phyloP scores from a whole-genome alignment of 2,888 invertebrate species.

The Keiferia lycopersicella region DNA sequence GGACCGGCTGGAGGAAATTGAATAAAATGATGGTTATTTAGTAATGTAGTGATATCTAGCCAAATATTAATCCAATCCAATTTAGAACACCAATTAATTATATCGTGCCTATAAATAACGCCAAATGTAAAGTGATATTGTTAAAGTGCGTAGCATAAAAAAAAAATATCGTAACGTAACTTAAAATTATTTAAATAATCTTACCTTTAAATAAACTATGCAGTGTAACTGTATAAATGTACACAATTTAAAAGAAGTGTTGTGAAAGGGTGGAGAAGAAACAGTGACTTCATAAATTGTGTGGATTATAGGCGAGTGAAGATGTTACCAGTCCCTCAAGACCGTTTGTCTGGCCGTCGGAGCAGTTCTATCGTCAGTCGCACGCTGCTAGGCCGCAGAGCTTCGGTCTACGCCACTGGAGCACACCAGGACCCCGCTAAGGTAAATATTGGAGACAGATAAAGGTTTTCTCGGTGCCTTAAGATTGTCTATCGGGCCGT shows the following conservation, averaged over 20 bases:
- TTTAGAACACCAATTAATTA: constrained; percentile 36
- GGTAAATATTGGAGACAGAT: constrained; percentile 61
- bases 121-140: constrained; percentile 8
- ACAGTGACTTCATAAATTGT: neutral
- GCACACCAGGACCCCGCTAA: constrained; percentile 84
- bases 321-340: constrained; percentile 79
- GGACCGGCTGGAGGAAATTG: constrained; percentile 2
- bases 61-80: constrained; percentile 8
- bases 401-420: constrained; percentile 84
- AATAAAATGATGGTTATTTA: neutral
- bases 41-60: neutral
- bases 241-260: neutral
- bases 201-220: neutral
- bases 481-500: constrained; percentile 82
- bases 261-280: neutral
- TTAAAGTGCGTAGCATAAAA: constrained; percentile 20
- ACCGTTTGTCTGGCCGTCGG: constrained; percentile 82
- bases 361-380: constrained; percentile 86
- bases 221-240: neutral
- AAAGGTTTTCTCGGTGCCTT: constrained; percentile 76
- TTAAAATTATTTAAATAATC: neutral
- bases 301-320: constrained; percentile 31
- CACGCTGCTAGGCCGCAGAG: constrained; percentile 83
- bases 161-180: neutral
- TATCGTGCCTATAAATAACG: constrained; percentile 42